Percentiles rank a stretch among this genome's conserved stretches.
Conservation (phyloP, 2,113 vertebrate species). For the Anarhynchus alexandrinus region DNA sequence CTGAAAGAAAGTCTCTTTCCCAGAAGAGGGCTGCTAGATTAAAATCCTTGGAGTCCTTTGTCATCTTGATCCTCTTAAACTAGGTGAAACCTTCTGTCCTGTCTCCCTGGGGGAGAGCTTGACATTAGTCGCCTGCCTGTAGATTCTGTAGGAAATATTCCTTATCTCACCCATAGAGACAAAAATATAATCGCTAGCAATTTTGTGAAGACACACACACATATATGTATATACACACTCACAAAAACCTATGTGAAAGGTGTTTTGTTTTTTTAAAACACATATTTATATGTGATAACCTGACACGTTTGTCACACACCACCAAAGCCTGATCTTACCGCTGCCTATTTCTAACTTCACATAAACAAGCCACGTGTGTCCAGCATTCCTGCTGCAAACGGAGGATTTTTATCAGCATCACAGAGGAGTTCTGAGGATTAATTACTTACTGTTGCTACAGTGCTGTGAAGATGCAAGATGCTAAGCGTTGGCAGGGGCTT, state of each 20-base stretch:
- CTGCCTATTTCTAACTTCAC: not conserved
- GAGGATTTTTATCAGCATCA: not conserved
- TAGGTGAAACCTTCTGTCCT: not conserved
- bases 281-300: not conserved
- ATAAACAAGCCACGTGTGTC: not conserved
- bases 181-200: not conserved
- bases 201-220: not conserved
- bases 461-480: not conserved
- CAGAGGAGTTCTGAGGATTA: not conserved
- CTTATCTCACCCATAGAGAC: not conserved
- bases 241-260: not conserved
- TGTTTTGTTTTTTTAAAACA: not conserved
- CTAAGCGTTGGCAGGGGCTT: not conserved
- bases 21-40: not conserved
- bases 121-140: not conserved
- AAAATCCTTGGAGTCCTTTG: not conserved
- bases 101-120: not conserved
- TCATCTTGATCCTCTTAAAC: not conserved
- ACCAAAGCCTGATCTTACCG: not conserved
- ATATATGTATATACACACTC: not conserved
- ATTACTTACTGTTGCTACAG: not conserved
- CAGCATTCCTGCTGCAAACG: not conserved
- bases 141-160: not conserved
- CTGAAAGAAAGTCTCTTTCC: not conserved
- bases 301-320: not conserved